phyloP scores from a whole-genome alignment of 2,113 vertebrate species.

The Leucoraja erinaceus region DNA sequence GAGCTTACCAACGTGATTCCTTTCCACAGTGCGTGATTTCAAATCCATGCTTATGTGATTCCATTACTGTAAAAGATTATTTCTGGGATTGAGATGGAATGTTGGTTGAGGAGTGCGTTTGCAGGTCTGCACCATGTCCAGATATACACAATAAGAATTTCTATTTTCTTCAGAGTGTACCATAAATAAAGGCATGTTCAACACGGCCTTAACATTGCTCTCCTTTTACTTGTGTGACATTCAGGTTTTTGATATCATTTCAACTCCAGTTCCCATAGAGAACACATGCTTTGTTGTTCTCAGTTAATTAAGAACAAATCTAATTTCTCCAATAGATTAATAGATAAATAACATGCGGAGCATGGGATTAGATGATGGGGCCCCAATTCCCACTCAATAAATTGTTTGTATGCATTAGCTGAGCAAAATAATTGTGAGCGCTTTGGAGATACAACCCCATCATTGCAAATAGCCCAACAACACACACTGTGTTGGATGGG shows the following conservation, averaged over 20 bases:
- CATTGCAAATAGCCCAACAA: neutral
- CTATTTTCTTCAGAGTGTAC: conserved; percentile 37
- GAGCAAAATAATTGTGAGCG: neutral
- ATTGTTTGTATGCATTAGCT: neutral
- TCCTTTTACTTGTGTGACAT: neutral
- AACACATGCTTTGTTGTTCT: too few species aligned
- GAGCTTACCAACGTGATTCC: conserved; percentile 23
- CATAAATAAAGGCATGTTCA: conserved; percentile 37
- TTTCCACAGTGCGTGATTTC: conserved; percentile 23
- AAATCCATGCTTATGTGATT: conserved; percentile 32
- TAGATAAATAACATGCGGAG: neutral
- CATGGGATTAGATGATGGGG: neutral
- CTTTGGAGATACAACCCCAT: neutral
- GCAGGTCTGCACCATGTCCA: conserved; percentile 30
- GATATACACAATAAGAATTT: conserved; percentile 37
- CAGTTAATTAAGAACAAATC: neutral
- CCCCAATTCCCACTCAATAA: neutral
- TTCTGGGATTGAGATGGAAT: conserved; percentile 30
- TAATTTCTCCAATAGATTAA: neutral
- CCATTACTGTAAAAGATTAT: conserved; percentile 34
- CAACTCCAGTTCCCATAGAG: neutral
- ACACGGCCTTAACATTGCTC: neutral
- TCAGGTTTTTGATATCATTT: neutral
- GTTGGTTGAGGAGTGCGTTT: conserved; percentile 27
- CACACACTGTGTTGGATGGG: neutral